A percentile compares a stretch with the other conserved stretches of the same genome.
Evolutionary conservation across 2,113 vertebrate species (phyloP).

Genomic region (Climacteris rufus): DNA sequence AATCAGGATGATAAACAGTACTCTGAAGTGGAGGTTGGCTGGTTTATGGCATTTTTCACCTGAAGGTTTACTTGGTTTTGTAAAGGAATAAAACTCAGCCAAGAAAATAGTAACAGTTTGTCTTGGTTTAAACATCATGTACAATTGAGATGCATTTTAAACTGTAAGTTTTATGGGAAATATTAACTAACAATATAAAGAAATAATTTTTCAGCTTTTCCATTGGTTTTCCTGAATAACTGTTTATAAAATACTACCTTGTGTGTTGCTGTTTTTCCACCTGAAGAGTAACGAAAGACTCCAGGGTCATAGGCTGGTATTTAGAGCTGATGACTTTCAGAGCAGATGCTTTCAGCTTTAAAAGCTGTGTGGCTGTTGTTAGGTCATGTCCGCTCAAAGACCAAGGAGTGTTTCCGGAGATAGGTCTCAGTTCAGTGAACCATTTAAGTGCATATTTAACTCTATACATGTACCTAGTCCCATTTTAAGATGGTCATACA

Average conservation of each 20-base stretch:
- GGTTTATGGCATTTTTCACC: not conserved
- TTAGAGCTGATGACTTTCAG: not conserved
- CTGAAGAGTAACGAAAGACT: not conserved
- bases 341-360: not conserved
- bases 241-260: not conserved
- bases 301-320: not conserved
- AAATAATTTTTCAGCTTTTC: not conserved
- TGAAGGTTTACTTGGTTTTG: not conserved
- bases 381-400: not conserved
- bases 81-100: not conserved
- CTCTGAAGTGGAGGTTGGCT: not conserved
- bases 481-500: not conserved
- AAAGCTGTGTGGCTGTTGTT: not conserved
- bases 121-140: not conserved
- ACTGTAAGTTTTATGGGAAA: not conserved
- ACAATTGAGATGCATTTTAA: not conserved
- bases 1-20: not conserved
- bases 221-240: not conserved
- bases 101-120: not conserved
- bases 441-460: not conserved
- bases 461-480: not conserved
- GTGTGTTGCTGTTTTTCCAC: not conserved
- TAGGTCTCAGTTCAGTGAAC: not conserved
- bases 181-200: not conserved
- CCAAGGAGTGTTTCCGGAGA: not conserved